Percentiles rank a stretch among this genome's conserved stretches.
Conservation (phyloP, 2,797 vertebrate species). For the Cuniculus paca region DNA sequence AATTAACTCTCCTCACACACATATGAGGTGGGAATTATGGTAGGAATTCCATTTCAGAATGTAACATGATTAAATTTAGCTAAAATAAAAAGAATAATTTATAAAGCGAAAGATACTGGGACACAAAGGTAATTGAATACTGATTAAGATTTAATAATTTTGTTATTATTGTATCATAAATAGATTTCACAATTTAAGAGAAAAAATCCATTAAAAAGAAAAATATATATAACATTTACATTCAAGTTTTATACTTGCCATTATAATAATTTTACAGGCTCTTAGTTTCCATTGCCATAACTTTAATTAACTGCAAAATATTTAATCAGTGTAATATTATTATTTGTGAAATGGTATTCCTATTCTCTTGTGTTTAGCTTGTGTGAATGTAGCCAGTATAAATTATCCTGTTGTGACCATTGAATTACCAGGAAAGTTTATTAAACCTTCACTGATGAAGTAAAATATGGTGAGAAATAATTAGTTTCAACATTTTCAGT, state of each 20-base stretch:
- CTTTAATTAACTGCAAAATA: conserved; percentile 28
- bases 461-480: not conserved
- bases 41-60: not conserved
- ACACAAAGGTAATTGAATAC: not conserved
- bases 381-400: not conserved
- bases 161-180: not conserved
- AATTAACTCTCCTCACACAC: not conserved
- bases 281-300: conserved; percentile 5
- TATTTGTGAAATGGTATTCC: not conserved
- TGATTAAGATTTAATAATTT: not conserved
- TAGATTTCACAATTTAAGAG: not conserved
- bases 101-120: not conserved
- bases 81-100: not conserved
- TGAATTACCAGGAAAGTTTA: conserved; percentile 25
- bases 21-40: not conserved
- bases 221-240: not conserved
- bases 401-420: not conserved
- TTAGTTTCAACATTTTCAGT: not conserved
- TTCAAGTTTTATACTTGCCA: not conserved
- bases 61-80: not conserved
- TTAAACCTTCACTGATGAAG: not conserved
- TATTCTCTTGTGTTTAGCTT: not conserved
- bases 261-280: not conserved
- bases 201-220: conserved; percentile 3
- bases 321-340: not conserved